Evolutionary conservation across 1,140 invertebrate species (phyloP).

Genomic region (Teleogryllus occipitalis): DNA sequence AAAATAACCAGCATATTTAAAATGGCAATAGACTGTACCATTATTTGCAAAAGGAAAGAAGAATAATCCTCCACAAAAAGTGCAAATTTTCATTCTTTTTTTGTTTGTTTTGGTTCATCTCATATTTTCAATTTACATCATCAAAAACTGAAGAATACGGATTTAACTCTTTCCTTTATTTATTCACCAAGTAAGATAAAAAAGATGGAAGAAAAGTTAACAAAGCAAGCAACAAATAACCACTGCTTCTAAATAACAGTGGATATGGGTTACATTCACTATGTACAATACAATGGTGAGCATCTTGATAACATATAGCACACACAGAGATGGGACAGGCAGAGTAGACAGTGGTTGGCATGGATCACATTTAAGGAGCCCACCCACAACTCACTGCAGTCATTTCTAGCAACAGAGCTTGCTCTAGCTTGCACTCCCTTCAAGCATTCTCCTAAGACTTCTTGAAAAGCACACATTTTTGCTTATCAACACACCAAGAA

Average conservation of each 20-base stretch:
- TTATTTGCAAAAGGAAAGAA: too few species aligned
- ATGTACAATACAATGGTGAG: constrained; percentile 15
- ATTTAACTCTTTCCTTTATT: neutral
- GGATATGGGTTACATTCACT: constrained; percentile 3
- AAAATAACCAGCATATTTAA: too few species aligned
- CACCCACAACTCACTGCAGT: neutral
- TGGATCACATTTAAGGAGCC: neutral
- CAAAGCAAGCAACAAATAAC: constrained; percentile 13
- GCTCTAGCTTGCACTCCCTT: neutral
- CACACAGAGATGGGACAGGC: neutral
- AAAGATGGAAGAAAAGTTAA: constrained; percentile 2
- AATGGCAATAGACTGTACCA: too few species aligned
- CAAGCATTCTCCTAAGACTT: neutral
- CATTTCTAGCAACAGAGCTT: constrained; percentile 6
- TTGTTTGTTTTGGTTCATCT: too few species aligned
- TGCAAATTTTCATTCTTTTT: too few species aligned
- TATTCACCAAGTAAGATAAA: neutral
- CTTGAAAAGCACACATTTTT: neutral
- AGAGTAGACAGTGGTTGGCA: neutral
- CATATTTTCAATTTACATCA: neutral
- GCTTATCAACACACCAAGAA: neutral
- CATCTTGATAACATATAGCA: neutral
- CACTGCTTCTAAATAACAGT: neutral
- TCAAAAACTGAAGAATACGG: neutral
- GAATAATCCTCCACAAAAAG: too few species aligned